phyloP scores from a whole-genome alignment of 2,113 vertebrate genomes.

The Symphodus melops region DNA sequence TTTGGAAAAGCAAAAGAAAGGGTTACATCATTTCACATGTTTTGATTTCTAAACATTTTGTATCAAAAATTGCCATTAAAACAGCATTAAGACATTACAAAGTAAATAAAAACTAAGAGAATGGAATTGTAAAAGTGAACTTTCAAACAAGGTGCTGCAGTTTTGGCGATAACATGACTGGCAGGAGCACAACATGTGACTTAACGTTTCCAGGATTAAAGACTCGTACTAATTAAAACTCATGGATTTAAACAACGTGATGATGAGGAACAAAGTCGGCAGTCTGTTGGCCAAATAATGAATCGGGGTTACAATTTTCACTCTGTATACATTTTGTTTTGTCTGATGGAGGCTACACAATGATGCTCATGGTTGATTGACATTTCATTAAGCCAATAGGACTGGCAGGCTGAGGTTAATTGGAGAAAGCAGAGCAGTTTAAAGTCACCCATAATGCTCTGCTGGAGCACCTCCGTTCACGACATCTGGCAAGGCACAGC shows the following conservation, averaged over 20 bases:
- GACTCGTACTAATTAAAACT: constrained; percentile 21
- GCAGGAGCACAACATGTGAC: constrained; percentile 13
- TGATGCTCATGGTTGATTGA: constrained; percentile 44
- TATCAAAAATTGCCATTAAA: constrained; percentile 66
- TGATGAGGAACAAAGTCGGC: not conserved
- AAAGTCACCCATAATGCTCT: constrained; percentile 47
- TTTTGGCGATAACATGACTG: constrained; percentile 35
- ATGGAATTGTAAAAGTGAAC: constrained; percentile 12
- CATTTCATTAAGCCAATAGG: constrained; percentile 46
- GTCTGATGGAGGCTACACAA: constrained; percentile 26
- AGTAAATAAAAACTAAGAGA: constrained; percentile 44
- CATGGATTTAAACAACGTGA: not conserved
- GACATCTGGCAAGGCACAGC: constrained; percentile 77
- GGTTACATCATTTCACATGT: constrained; percentile 23
- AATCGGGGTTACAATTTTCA: constrained; percentile 16
- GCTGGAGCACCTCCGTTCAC: constrained; percentile 56
- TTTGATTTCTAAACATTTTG: constrained; percentile 49
- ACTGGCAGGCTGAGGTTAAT: constrained; percentile 56
- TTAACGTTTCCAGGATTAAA: constrained; percentile 15
- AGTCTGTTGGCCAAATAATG: not conserved
- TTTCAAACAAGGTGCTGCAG: constrained; percentile 47
- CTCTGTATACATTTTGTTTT: constrained; percentile 6
- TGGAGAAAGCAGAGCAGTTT: constrained; percentile 42
- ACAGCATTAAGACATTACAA: constrained; percentile 65
- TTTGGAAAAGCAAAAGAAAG: not conserved